phyloP scores from a whole-genome alignment of 2,113 vertebrate species.

The Daphoenositta chrysoptera region DNA sequence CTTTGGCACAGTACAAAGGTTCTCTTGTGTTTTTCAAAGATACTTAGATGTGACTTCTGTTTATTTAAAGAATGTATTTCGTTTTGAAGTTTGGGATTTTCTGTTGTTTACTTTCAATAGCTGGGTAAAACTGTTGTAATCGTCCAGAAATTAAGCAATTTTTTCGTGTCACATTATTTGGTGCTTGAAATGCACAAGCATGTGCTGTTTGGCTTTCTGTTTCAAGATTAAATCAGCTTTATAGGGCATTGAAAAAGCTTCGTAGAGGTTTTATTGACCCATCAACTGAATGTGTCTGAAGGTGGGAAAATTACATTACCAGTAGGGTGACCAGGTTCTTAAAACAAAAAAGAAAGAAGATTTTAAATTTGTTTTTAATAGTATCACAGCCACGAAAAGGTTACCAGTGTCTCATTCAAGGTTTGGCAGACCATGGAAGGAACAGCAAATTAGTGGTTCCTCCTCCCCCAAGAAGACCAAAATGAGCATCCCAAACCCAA shows the following conservation, averaged over 20 bases:
- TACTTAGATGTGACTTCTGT: not conserved
- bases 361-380: not conserved
- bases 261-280: not conserved
- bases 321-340: not conserved
- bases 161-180: not conserved
- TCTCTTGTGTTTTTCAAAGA: not conserved
- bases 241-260: not conserved
- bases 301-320: not conserved
- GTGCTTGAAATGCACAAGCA: not conserved
- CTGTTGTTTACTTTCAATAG: not conserved
- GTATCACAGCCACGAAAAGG: not conserved
- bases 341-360: not conserved
- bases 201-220: not conserved
- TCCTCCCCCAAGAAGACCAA: not conserved
- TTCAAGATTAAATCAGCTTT: not conserved
- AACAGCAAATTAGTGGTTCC: not conserved
- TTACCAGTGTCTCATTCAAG: not conserved
- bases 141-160: not conserved
- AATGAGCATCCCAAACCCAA: not conserved
- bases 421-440: not conserved
- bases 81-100: not conserved
- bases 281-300: not conserved
- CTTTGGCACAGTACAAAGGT: conserved; percentile 15
- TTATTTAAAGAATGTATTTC: not conserved
- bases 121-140: not conserved